Conservation (phyloP, 2,888 invertebrate genomes). For the Saturnia japonica region DNA sequence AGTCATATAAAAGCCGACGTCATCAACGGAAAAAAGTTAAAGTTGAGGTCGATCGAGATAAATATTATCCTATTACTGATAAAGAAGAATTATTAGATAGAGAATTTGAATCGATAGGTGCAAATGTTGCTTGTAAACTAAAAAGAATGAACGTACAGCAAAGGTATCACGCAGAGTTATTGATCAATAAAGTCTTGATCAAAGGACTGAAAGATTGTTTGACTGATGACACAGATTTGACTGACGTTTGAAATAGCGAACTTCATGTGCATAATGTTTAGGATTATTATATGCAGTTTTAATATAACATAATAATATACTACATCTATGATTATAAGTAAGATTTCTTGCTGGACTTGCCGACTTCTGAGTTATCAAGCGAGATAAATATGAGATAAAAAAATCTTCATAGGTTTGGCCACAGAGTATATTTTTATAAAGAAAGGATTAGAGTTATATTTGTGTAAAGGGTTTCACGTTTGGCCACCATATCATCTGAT, state of each 20-base stretch:
- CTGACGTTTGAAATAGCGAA: constrained; percentile 34
- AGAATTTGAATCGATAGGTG: constrained; percentile 46
- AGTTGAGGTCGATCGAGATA: constrained; percentile 20
- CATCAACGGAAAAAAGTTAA: constrained; percentile 20
- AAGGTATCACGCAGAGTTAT: constrained; percentile 44
- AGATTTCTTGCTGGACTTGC: background rate
- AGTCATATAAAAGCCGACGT: constrained; percentile 3
- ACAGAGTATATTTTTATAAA: too few relatives aligned
- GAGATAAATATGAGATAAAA: background rate
- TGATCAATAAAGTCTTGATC: constrained; percentile 51
- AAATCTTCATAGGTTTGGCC: too few relatives aligned
- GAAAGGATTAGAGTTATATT: too few relatives aligned
- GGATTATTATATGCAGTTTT: too few relatives aligned
- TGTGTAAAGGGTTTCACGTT: too few relatives aligned
- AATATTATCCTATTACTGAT: constrained; percentile 23
- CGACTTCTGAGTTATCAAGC: background rate
- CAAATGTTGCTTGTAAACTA: constrained; percentile 48
- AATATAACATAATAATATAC: too few relatives aligned
- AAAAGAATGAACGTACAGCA: constrained; percentile 46
- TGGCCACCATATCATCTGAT: too few relatives aligned
- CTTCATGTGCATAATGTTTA: too few relatives aligned
- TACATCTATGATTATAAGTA: too few relatives aligned
- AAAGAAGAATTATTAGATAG: constrained; percentile 32
- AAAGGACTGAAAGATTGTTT: constrained; percentile 42
- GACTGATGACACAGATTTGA: constrained; percentile 44